Evolutionary conservation across 2,888 invertebrate genomes (phyloP).

Genomic region (Dorcus hopei): DNA sequence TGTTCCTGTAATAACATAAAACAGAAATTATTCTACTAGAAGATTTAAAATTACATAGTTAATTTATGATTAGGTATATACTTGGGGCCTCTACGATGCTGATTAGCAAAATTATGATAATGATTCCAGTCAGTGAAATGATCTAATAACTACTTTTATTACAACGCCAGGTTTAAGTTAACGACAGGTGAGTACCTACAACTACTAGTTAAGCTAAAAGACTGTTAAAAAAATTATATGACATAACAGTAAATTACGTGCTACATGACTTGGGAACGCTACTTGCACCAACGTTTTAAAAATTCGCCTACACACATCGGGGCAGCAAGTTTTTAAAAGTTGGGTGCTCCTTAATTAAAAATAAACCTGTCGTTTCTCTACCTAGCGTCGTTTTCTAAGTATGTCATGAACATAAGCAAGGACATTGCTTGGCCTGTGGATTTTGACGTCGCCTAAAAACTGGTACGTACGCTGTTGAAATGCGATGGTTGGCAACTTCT

Average conservation of each 20-base stretch:
- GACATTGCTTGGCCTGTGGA: slow-evolving; percentile 35
- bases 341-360: neutral
- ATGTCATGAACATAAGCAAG: slow-evolving; percentile 48
- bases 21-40: neutral
- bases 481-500: slow-evolving; percentile 41
- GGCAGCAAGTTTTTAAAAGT: neutral
- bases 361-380: slow-evolving; percentile 29
- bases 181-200: slow-evolving; percentile 2
- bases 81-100: neutral
- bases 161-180: slow-evolving; percentile 30
- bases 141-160: slow-evolving; percentile 19
- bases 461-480: slow-evolving; percentile 49
- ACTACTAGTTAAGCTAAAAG: slow-evolving; percentile 3
- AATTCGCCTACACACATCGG: neutral
- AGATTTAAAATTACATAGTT: neutral
- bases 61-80: slow-evolving; percentile 4
- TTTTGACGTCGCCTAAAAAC: slow-evolving; percentile 34
- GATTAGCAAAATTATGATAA: neutral
- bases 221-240: neutral
- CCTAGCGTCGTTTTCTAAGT: slow-evolving; percentile 41
- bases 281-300: neutral
- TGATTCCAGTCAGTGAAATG: neutral
- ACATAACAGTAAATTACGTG: neutral
- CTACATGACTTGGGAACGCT: neutral
- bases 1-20: slow-evolving; percentile 35